A percentile compares a stretch with the other conserved stretches of the same genome.
These are phyloP conservation scores for Phania funesta DNA, from an alignment of 2,888 invertebrate species.

Conservation along the genomic window DNA sequence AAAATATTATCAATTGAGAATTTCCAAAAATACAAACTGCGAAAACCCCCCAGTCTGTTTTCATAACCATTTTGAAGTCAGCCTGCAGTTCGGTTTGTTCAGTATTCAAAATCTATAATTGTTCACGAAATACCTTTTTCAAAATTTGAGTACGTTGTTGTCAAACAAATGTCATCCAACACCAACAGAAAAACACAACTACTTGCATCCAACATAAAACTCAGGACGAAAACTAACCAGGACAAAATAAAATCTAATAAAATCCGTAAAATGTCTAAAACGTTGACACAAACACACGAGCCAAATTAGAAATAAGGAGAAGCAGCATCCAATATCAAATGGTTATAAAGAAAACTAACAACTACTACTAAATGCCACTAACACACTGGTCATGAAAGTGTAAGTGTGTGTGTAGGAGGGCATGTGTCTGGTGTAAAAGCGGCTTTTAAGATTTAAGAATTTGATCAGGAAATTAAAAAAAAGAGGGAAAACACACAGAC, in stretches of 20 bases:
- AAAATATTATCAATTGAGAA: too few relatives aligned
- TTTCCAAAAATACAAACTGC: too few relatives aligned
- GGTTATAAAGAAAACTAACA: slow-evolving; percentile 16
- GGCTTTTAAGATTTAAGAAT: slow-evolving; percentile 24
- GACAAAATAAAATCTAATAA: slow-evolving; percentile 55
- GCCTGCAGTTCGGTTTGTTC: background rate
- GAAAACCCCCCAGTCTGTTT: too few relatives aligned
- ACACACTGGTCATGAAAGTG: background rate
- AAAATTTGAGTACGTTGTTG: slow-evolving; percentile 45
- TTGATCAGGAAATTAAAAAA: slow-evolving; percentile 28
- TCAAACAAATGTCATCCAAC: slow-evolving; percentile 59
- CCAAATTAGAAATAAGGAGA: slow-evolving; percentile 16
- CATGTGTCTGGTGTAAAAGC: slow-evolving; percentile 36
- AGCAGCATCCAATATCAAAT: slow-evolving; percentile 13
- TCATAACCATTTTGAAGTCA: too few relatives aligned
- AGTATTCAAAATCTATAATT: background rate
- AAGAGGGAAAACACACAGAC: slow-evolving; percentile 17
- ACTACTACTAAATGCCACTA: slow-evolving; percentile 1
- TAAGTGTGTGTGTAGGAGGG: background rate
- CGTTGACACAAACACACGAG: slow-evolving; percentile 39
- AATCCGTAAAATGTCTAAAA: slow-evolving; percentile 54
- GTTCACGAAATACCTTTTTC: slow-evolving; percentile 38
- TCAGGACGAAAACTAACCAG: slow-evolving; percentile 10
- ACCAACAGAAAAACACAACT: slow-evolving; percentile 17
- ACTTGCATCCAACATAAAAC: background rate